Evolutionary conservation across 2,113 vertebrate species (phyloP), one percentile per base, ranked within the genome.

Genomic region (Ranitomeya imitator): DNA sequence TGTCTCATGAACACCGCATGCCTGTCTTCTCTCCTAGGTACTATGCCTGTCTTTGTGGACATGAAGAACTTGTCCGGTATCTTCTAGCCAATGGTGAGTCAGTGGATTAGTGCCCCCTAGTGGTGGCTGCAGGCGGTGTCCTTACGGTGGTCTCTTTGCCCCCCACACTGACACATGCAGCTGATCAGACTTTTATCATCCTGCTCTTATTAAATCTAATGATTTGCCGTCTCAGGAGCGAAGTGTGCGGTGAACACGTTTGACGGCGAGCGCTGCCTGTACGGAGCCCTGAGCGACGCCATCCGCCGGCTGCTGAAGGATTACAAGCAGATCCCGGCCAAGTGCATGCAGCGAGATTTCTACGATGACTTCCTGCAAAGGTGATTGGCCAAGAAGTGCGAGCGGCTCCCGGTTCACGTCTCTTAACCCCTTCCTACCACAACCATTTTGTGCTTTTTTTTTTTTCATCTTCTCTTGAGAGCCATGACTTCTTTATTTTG

Each of bases 171-270:
- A 45, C 37, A 45, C 37, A 3, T 5, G 37, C 37, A 45, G 37
- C 37, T 45, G 37, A 3, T 45, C 37, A 5, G 37, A 45, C 37
- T 4, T 45, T 45, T 45, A 45, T 45, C 37, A 45, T 3, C 37
- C 37, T 5, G 37, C 37, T 2, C 37, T 45, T 45, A 45, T 45
- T 45, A 45, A 45, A 45, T 45, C 37, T 3, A 45, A 45, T 45
- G 37, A 45, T 45, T 2, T 37, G 7, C 3, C 54, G 67, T 71
- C 82, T 21, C 91, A 99, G 98, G 98, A 82, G 97, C 98, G 0
- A 98, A 96, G 92, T 99, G 97, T 80, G 97, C 99, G 91, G 97
- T 96, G 87, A 99, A 99, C 95, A 99, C 98, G 0, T 99, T 99
- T 80, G 97, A 99, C 51, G 97, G 97, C 0, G 98, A 99, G 8